Base-by-base conservation (phyloP, 2,888 invertebrate genomes). In the Rhagonycha lutea region DNA sequence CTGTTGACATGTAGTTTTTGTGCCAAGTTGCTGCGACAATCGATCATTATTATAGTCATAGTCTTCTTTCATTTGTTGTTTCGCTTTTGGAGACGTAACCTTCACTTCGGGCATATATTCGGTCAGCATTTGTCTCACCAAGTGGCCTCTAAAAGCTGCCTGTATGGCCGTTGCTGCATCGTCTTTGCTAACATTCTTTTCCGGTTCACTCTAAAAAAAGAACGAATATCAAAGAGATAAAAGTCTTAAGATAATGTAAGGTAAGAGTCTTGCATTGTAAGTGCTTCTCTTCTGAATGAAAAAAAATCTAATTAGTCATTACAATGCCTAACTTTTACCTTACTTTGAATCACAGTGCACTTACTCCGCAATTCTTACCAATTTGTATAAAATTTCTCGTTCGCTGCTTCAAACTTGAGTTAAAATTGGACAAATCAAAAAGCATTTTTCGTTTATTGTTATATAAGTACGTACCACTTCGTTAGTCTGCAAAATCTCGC, bases 201-300 rank as follows among this genome's bases (percentile, higher is more conserved):
- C 2, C n/a, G 4, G 4, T 47, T 47, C 47, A n/a, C n/a, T 47
- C 47, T 47, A 47, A 47, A 47, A 47, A 47, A n/a, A 47, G n/a
- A 47, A 47, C n/a, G 47, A 47, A 47, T 47, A 7, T 47, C 47
- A 47, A 47, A 47, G 47, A 47, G 47, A 47, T 47, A 47, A 47
- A 47, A 47, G n/a, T 47, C 47, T n/a, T 47, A 47, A 47, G n/a
- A 47, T 5, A 47, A 10, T 18, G 72, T 75, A 87, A 88, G 88
- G 87, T 87, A 87, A 87, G 86, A 87, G 88, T 87, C 86, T 86
- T 85, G 86, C 86, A 87, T 86, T 86, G 87, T 86, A 88, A 88
- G 88, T 87, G 87, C 84, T 80, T 67, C n/a, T 47, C 47, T 47
- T 47, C 47, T n/a, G 68, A 47, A 60, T 61, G 10, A 61, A 28